Base-by-base conservation (phyloP, 1,140 invertebrate species). In the Monomorium pharaonis region DNA sequence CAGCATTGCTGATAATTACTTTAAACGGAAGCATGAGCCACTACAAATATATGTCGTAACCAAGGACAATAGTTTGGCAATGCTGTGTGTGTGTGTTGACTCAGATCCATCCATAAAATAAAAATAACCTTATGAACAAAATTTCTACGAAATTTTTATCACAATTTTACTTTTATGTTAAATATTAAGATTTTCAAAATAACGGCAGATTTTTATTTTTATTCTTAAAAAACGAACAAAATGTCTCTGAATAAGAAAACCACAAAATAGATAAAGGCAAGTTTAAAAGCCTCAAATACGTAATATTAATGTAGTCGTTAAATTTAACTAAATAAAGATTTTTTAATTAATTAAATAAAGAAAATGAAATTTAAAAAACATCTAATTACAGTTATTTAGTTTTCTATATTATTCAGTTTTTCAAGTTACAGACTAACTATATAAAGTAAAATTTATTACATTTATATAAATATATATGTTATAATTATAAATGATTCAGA, bases 1-100 rank as follows among this genome's bases (percentile, higher is more conserved):
- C n/a, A 37, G 30, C 14, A 78, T 63, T 33, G 75, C 33, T n/a
- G 6, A 63, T 3, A 49, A 63, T 78, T 49, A 37, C 30, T 14
- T 4, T 65, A 78, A 65, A 78, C 76, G 60, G 30, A 78, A 78
- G n/a, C n/a, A 30, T 63, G 75, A 65, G 14, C 21, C 30, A 54
- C 21, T 7, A 5, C n/a, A n/a, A n/a, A n/a, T n/a, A n/a, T n/a
- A n/a, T 33, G 44, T 37, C 10, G 14, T 6, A 14, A 10, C n/a
- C 75, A 62, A 62, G 54, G 42, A 77, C 44, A 7, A 12, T 37
- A 14, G 18, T 63, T n/a, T 10, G n/a, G n/a, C 30, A 5, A 63
- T 24, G 56, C 58, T n/a, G n/a, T n/a, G n/a, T n/a, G n/a, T n/a
- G n/a, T 63, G 51, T 37, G 47, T 10, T 54, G 37, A 78, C 30